A percentile compares a stretch with the other conserved stretches of the same genome.
These are phyloP conservation scores for Gorsachius magnificus DNA, from an alignment of 2,797 vertebrate genomes.

Conservation along the genomic window DNA sequence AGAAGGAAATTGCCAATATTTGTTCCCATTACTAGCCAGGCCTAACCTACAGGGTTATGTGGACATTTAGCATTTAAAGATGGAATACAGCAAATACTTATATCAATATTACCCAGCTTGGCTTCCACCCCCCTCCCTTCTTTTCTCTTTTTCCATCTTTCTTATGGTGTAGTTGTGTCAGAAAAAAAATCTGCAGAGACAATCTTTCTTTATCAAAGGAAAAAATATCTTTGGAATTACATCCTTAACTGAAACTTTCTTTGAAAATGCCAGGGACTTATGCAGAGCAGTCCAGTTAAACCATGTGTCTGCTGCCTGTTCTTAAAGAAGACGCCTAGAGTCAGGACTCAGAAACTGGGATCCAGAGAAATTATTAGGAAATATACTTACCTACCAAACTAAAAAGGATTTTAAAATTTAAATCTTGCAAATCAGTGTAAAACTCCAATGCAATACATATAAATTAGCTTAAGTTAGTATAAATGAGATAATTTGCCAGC, in stretches of 20 bases:
- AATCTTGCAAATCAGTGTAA: not conserved
- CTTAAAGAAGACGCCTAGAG: not conserved
- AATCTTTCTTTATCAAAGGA: not conserved
- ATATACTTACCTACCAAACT: not conserved
- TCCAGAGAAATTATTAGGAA: not conserved
- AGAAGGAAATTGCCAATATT: not conserved
- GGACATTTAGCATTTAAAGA: not conserved
- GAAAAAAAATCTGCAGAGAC: not conserved
- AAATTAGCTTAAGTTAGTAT: not conserved
- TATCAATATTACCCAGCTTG: rapidly evolving
- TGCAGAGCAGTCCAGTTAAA: not conserved
- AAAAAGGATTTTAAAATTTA: not conserved
- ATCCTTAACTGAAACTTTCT: not conserved
- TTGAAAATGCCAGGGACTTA: not conserved
- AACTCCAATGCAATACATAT: not conserved
- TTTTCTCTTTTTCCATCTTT: not conserved
- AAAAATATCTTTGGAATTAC: not conserved
- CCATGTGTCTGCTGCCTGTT: not conserved
- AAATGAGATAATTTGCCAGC: not conserved
- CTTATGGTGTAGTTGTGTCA: not conserved
- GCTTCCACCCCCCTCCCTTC: rapidly evolving
- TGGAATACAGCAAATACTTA: not conserved
- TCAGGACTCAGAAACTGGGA: not conserved
- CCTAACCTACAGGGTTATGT: not conserved
- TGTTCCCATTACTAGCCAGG: not conserved